These are phyloP conservation scores for Rhagonycha lutea DNA, from an alignment of 2,888 invertebrate genomes.

Conservation along the genomic window DNA sequence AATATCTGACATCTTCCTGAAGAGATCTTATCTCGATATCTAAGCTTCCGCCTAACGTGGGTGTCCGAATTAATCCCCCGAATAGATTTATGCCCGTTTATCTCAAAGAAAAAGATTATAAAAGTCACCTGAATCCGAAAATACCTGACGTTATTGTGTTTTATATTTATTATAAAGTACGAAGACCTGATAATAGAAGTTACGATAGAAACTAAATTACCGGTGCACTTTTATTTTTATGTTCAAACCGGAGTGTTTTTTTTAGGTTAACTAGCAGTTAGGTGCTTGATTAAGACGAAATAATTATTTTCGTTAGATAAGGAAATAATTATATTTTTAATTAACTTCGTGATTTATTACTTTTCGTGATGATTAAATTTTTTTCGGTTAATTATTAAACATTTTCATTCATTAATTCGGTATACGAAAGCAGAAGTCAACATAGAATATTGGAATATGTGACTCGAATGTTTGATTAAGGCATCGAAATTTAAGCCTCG, in stretches of 20 bases:
- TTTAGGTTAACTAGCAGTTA: constrained; percentile 1
- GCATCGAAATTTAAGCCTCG: neutral
- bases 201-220: constrained; percentile 1
- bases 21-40: constrained; percentile 7
- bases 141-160: constrained; percentile 11
- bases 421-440: neutral
- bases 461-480: constrained; percentile 4
- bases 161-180: neutral
- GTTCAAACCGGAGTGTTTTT: neutral
- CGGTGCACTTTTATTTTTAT: neutral
- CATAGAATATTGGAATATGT: constrained; percentile 11
- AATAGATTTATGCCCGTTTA: constrained; percentile 37
- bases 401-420: neutral
- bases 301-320: neutral
- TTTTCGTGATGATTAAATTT: neutral
- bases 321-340: neutral
- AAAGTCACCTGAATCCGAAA: constrained; percentile 22
- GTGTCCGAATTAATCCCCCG: constrained; percentile 31
- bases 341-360: neutral
- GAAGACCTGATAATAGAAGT: constrained; percentile 3
- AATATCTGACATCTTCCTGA: neutral
- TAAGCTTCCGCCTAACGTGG: constrained; percentile 32
- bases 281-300: neutral
- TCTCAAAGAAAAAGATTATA: constrained; percentile 29
- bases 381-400: neutral